A percentile compares a stretch with the other conserved stretches of the same genome.
phyloP scores from a whole-genome alignment of 2,888 invertebrate species.

The Tetragonisca angustula region DNA sequence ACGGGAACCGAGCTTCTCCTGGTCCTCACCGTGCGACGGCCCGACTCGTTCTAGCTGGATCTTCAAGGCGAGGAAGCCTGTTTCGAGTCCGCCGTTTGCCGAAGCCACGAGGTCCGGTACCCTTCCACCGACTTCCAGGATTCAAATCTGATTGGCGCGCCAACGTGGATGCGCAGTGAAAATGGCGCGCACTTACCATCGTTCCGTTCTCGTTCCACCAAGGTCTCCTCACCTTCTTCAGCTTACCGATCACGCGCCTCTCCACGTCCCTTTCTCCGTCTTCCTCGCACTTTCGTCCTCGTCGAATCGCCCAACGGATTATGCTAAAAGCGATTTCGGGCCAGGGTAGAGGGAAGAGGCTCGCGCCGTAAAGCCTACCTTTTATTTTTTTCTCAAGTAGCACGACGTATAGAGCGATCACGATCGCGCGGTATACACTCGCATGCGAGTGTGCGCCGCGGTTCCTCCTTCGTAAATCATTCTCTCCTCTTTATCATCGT shows the following conservation, averaged over 20 bases:
- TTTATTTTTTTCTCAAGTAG: slow-evolving; percentile 71
- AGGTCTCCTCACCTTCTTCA: neutral
- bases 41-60: slow-evolving; percentile 72
- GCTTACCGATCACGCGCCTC: neutral
- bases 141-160: slow-evolving; percentile 83
- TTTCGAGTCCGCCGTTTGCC: slow-evolving; percentile 58
- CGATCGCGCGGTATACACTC: slow-evolving; percentile 40
- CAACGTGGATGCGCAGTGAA: slow-evolving; percentile 77
- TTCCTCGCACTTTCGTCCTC: slow-evolving; percentile 19
- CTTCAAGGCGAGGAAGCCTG: slow-evolving; percentile 42
- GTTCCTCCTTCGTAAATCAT: slow-evolving; percentile 12
- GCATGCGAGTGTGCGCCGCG: slow-evolving; percentile 16
- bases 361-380: slow-evolving; percentile 64
- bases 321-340: slow-evolving; percentile 78
- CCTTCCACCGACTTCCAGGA: slow-evolving; percentile 70
- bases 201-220: slow-evolving; percentile 30
- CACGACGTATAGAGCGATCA: slow-evolving; percentile 70
- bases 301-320: slow-evolving; percentile 78
- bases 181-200: slow-evolving; percentile 76
- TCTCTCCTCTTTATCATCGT: neutral
- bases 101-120: slow-evolving; percentile 78
- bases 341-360: slow-evolving; percentile 59
- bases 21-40: slow-evolving; percentile 73
- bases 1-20: slow-evolving; percentile 26
- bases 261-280: neutral